Base-by-base conservation (phyloP, 2,113 vertebrate species). In the Cairina moschata region DNA sequence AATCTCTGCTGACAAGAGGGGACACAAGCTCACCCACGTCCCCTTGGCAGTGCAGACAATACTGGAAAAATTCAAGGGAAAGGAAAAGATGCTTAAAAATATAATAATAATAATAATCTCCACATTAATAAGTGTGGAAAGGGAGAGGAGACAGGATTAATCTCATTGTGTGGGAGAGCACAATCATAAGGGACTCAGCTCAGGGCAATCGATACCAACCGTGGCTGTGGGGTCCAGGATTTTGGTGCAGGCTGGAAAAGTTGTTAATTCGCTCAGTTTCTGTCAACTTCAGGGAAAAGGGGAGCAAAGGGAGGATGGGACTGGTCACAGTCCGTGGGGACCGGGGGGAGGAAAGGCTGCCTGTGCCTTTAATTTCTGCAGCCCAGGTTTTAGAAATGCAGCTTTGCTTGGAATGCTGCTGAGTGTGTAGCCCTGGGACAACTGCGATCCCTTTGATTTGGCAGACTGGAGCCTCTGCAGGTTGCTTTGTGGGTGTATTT, bases 391-490 rank as follows among this genome's bases (percentile, higher is more conserved):
- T 58, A 91, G 83, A 93, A 80, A 76, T 52, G 95, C 78, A 89
- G 93, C 92, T 86, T 72, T 84, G 88, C 86, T 92, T 96, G 93
- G 84, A 91, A 83, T 76, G 90, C 94, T 84, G 93, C 90, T 97
- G 97, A 97, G 96, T 94, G 95, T 96, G 95, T 86, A 88, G 96
- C 97, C 96, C 88, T 79, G 95, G 96, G 96, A 94, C 94, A 82
- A 92, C 58, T 60, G 90, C 83, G 79, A 95, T 91, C 48, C 95
- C 96, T 96, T 95, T 95, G 96, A 97, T 96, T 96, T 59, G 96
- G 93, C 94, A 93, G 95, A 85, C 94, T 95, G 94, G 94, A 95
- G 93, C 91, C 90, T 86, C 84, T 52, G 95, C 93, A 93, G 95
- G 94, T 94, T 88, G 88, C 25, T 95, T 93, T 67, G 79, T 59